Evolutionary conservation across 2,113 vertebrate genomes (phyloP).

Genomic region (Anhinga rufa): DNA sequence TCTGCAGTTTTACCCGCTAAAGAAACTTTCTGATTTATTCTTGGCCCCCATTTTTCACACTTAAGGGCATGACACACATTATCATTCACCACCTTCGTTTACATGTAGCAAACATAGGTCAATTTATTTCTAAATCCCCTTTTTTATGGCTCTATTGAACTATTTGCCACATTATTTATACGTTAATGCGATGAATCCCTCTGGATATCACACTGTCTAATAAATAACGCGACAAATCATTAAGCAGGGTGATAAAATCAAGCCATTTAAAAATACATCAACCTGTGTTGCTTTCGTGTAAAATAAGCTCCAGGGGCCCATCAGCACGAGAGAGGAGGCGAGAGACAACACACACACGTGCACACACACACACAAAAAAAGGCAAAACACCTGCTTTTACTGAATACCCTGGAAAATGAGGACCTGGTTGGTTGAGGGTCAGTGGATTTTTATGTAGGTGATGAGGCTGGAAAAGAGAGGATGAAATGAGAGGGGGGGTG

Average conservation of each 20-base stretch:
- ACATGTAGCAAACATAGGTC: conserved; percentile 74
- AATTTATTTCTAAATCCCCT: conserved; percentile 79
- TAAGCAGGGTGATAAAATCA: conserved; percentile 82
- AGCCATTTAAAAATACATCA: conserved; percentile 83
- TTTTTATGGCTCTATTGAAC: conserved; percentile 80
- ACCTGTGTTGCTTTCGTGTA: conserved; percentile 72
- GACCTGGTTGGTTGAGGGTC: fast-evolving
- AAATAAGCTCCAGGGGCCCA: conserved; percentile 74
- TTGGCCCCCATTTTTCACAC: neutral
- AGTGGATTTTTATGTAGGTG: fast-evolving
- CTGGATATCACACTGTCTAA: conserved; percentile 73
- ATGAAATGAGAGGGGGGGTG: neutral
- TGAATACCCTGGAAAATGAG: neutral
- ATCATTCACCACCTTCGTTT: conserved; percentile 73
- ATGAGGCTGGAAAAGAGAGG: neutral
- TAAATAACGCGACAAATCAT: conserved; percentile 83
- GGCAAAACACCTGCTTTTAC: conserved; percentile 40
- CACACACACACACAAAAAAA: neutral
- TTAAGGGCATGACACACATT: conserved; percentile 68
- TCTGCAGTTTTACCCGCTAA: neutral
- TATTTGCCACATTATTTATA: conserved; percentile 84
- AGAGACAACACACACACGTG: neutral
- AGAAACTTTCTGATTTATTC: conserved; percentile 3
- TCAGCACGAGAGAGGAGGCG: conserved; percentile 3
- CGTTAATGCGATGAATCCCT: conserved; percentile 76